Evolutionary conservation across 2,888 invertebrate genomes (phyloP).

Genomic region (Pseudococcus jackbeardsleyi): DNA sequence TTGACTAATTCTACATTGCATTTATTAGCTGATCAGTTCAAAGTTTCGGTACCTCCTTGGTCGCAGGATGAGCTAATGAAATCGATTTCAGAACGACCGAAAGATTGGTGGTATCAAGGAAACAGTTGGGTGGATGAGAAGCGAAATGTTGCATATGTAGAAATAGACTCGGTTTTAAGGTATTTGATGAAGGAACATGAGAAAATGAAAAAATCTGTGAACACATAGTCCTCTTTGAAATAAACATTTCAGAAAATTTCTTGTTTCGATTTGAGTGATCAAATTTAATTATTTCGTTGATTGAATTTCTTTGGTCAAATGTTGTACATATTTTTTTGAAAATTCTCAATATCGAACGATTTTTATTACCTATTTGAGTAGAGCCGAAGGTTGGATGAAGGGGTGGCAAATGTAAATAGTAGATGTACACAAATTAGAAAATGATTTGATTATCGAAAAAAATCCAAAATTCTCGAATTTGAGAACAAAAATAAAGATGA

Average conservation of each 20-base stretch:
- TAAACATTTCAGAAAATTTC: background rate
- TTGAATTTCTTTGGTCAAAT: no score
- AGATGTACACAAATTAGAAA: no score
- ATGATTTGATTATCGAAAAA: no score
- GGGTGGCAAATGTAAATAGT: no score
- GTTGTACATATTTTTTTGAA: no score
- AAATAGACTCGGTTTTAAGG: background rate
- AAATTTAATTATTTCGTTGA: no score
- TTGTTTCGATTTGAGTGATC: no score
- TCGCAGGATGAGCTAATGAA: background rate
- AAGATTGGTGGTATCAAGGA: constrained; percentile 10
- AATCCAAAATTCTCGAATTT: no score
- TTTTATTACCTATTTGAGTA: no score
- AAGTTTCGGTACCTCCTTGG: background rate
- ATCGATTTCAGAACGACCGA: background rate
- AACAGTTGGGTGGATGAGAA: background rate
- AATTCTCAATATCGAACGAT: no score
- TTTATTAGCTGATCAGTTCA: background rate
- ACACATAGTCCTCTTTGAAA: background rate
- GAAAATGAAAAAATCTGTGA: background rate
- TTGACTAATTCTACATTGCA: background rate
- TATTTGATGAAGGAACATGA: constrained; percentile 2
- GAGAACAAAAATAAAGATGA: no score
- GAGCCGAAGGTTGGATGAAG: no score
- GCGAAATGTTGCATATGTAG: background rate